Evolutionary conservation across 2,888 invertebrate genomes (phyloP), one percentile per base, ranked within the genome.

Genomic region (Blastobasis adustella): DNA sequence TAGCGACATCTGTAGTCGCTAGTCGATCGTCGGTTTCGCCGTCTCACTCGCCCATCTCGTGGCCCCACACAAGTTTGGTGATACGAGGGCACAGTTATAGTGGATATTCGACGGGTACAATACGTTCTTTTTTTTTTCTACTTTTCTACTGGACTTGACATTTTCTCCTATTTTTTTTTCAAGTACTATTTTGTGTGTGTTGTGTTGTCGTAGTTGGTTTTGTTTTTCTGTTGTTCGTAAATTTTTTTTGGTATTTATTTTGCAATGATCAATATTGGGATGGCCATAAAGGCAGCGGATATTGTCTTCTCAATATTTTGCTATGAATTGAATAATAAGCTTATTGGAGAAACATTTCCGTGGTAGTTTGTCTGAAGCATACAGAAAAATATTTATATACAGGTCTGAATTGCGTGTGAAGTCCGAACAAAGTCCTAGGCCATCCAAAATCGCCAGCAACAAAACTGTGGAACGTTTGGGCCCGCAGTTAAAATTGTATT

Each of bases 11-110:
- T 37, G 38, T 47, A 37, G 46, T 4, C 6, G 45, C 47, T 37
- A 42, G 40, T 36, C 4, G 45, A 37, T 36, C 42, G 10, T 42
- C 44, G 40, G 10, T 10, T 39, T 50, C 49, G 47, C 51, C 41
- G 53, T 50, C 42, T 53, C 52, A 43, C 36, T 23, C 10, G 45
- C 45, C 10, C 10, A 8, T 36, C 8, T 46, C 37, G 10, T 66
- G 53, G 65, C 73, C 75, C 82, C 86, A 82, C 84, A 88, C 88
- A 88, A 88, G 88, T 85, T 85, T 75, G 87, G 88, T 86, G 82
- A 88, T 86, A 88, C 88, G 88, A 65, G 88, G 88, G 81, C 80
- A 79, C 86, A 88, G 88, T 88, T 86, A 76, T 81, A 80, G 82
- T 66, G 86, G 86, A 79, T 82, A 73, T 62, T 79, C 83, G 66